Percentiles rank a stretch among this genome's conserved stretches.
These are phyloP conservation scores for Ectropis grisescens DNA, from an alignment of 1,140 invertebrate species.

Conservation along the genomic window DNA sequence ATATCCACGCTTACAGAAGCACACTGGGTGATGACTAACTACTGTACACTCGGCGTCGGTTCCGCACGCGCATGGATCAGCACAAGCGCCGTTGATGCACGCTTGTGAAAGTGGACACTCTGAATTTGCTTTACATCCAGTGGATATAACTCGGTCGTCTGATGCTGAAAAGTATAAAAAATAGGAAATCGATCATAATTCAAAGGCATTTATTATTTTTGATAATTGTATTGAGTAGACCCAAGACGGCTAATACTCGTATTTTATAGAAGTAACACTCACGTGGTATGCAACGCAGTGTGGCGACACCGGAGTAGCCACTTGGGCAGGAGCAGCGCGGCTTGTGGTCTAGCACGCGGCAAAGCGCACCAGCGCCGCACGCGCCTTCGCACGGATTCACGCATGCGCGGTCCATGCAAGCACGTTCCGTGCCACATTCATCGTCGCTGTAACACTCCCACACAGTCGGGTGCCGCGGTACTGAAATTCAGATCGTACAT, in stretches of 20 bases:
- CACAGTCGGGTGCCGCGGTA: slow-evolving; percentile 54
- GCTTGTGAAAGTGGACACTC: slow-evolving; percentile 85
- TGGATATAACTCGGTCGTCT: slow-evolving; percentile 62
- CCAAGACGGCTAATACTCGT: too few species aligned
- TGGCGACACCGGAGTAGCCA: slow-evolving; percentile 82
- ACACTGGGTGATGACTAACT: slow-evolving; percentile 85
- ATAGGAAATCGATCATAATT: too few species aligned
- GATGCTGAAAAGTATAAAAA: slow-evolving; percentile 55
- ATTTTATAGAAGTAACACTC: slow-evolving; percentile 61
- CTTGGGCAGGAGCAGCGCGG: slow-evolving; percentile 85
- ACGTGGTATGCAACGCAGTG: slow-evolving; percentile 81
- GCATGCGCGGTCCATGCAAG: slow-evolving; percentile 82
- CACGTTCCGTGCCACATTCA: slow-evolving; percentile 81
- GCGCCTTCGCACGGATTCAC: slow-evolving; percentile 83
- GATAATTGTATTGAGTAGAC: too few species aligned
- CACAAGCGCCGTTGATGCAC: slow-evolving; percentile 83
- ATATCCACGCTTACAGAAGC: slow-evolving; percentile 81
- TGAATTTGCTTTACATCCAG: slow-evolving; percentile 82
- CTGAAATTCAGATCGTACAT: too few species aligned
- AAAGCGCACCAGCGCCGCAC: slow-evolving; percentile 84
- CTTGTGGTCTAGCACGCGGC: slow-evolving; percentile 81
- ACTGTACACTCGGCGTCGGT: slow-evolving; percentile 84
- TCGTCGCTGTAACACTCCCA: slow-evolving; percentile 82
- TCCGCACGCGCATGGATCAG: slow-evolving; percentile 89
- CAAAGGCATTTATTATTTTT: too few species aligned